A percentile compares a stretch with the other conserved stretches of the same genome.
phyloP scores from a whole-genome alignment of 2,113 vertebrate species.

The Myodes glareolus region DNA sequence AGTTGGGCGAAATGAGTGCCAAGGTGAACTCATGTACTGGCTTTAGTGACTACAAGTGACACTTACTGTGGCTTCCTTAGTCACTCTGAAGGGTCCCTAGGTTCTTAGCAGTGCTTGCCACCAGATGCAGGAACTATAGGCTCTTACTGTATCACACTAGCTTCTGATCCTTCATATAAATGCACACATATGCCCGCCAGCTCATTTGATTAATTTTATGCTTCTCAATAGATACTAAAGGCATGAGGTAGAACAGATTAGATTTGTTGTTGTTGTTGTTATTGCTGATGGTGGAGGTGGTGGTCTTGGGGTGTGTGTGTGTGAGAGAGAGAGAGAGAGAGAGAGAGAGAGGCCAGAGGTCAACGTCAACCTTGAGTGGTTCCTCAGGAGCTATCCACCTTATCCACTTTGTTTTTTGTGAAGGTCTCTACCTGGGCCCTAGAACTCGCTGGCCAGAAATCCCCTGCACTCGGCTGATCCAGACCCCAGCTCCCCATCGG shows the following conservation, averaged over 20 bases:
- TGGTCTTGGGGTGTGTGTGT: background rate
- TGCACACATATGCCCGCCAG: background rate
- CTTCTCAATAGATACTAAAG: background rate
- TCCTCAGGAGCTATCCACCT: background rate
- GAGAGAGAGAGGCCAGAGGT: too few species aligned
- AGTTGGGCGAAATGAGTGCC: background rate
- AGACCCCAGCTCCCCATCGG: background rate
- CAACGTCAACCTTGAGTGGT: background rate
- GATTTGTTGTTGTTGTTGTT: background rate
- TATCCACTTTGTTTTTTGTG: background rate
- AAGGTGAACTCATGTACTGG: background rate
- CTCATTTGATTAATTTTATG: conserved; percentile 1
- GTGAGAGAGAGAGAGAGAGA: background rate
- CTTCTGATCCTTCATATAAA: background rate
- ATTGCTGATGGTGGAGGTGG: background rate
- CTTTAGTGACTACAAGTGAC: background rate
- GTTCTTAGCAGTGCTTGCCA: background rate
- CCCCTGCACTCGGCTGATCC: background rate
- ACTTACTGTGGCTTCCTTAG: background rate
- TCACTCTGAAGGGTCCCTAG: background rate
- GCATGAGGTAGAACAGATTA: background rate
- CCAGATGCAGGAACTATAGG: background rate
- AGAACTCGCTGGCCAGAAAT: background rate
- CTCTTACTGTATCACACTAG: background rate
- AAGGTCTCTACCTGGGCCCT: too few species aligned